phyloP scores from a whole-genome alignment of 2,113 vertebrate genomes.

The Bungarus multicinctus region DNA sequence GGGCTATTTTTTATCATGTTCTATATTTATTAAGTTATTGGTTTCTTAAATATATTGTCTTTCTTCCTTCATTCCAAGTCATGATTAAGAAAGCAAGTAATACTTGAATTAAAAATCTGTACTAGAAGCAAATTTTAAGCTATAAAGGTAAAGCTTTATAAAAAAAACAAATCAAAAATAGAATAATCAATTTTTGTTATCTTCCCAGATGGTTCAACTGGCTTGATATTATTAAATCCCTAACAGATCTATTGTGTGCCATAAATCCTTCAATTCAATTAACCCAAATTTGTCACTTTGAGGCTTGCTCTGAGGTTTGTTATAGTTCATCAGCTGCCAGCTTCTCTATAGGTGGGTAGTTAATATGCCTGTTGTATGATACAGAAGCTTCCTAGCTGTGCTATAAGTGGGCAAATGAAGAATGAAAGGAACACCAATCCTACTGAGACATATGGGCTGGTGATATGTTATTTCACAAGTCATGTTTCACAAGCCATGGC shows the following conservation, averaged over 20 bases:
- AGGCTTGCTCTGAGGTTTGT: not conserved
- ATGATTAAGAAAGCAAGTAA: not conserved
- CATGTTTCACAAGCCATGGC: constrained; percentile 21
- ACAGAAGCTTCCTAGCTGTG: not conserved
- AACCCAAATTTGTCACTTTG: not conserved
- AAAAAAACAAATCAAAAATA: not conserved
- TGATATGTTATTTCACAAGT: constrained; percentile 34
- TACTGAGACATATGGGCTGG: constrained; percentile 36
- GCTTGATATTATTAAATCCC: not conserved
- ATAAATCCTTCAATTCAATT: not conserved
- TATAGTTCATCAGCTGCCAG: not conserved
- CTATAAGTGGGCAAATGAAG: not conserved
- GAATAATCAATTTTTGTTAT: rapidly evolving
- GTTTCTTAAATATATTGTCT: not conserved
- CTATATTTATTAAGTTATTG: constrained; percentile 30
- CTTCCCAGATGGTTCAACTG: not conserved
- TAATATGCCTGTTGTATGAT: not conserved
- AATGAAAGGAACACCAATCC: not conserved
- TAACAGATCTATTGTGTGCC: not conserved
- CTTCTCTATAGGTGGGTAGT: rapidly evolving
- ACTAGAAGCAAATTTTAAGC: not conserved
- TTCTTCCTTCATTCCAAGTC: constrained; percentile 6
- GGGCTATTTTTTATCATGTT: not conserved
- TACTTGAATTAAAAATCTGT: not conserved
- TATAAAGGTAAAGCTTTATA: constrained; percentile 21